Evolutionary conservation across 2,797 vertebrate genomes (phyloP).

Genomic region (Poliocrania exsul): DNA sequence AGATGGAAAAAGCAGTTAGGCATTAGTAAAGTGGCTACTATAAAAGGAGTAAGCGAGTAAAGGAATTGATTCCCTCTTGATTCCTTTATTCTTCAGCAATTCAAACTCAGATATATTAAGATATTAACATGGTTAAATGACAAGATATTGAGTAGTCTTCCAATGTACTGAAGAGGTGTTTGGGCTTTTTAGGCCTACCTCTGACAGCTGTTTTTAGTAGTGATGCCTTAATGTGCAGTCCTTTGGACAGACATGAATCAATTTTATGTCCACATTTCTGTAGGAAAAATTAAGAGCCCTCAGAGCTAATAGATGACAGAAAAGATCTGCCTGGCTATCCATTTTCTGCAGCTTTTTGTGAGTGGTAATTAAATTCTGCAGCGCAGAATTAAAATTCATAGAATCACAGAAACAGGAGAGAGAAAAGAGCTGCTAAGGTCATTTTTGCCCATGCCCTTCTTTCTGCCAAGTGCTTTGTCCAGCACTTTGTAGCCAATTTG

Average conservation of each 20-base stretch:
- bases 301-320: not conserved
- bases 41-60: not conserved
- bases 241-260: not conserved
- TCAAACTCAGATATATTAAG: not conserved
- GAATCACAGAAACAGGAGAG: not conserved
- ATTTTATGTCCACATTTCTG: not conserved
- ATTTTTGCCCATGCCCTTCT: not conserved
- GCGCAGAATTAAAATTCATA: conserved; percentile 49
- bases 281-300: not conserved
- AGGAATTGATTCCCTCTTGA: not conserved
- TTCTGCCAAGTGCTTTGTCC: conserved; percentile 42
- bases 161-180: not conserved
- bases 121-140: not conserved
- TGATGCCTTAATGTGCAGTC: not conserved
- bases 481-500: conserved; percentile 18
- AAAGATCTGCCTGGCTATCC: not conserved
- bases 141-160: not conserved
- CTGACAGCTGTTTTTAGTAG: not conserved
- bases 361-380: conserved; percentile 7
- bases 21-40: not conserved
- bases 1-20: not conserved
- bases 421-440: not conserved
- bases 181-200: not conserved
- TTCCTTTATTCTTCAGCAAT: not conserved
- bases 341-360: conserved; percentile 3